Evolutionary conservation across 2,888 invertebrate genomes (phyloP).

Genomic region (Synanthedon tipuliformis): DNA sequence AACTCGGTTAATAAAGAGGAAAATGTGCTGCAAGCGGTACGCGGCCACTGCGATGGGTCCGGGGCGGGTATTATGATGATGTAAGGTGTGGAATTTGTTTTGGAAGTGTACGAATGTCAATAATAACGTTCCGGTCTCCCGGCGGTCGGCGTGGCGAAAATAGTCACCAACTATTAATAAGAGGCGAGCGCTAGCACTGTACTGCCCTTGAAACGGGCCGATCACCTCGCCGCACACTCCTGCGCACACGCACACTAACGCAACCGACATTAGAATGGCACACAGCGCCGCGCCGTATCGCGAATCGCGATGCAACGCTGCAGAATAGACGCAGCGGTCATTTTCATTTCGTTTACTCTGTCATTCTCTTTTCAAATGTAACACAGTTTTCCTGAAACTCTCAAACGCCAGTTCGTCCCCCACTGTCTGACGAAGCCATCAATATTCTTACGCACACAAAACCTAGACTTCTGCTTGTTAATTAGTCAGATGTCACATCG

Average conservation of each 20-base stretch:
- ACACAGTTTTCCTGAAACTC: background rate
- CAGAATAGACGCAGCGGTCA: slow-evolving; percentile 48
- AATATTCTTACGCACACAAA: slow-evolving; percentile 24
- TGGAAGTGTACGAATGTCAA: slow-evolving; percentile 64
- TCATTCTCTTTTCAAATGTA: slow-evolving; percentile 44
- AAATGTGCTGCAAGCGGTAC: background rate
- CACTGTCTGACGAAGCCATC: slow-evolving; percentile 24
- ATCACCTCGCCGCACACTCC: slow-evolving; percentile 57
- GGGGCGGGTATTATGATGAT: slow-evolving; percentile 25
- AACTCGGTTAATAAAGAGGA: background rate
- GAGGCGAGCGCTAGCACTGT: slow-evolving; percentile 60
- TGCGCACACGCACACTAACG: slow-evolving; percentile 15
- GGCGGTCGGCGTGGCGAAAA: slow-evolving; percentile 57
- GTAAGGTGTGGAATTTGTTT: slow-evolving; percentile 37
- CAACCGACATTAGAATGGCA: slow-evolving; percentile 17
- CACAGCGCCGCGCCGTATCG: slow-evolving; percentile 15
- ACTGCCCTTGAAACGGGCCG: slow-evolving; percentile 67
- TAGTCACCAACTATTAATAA: slow-evolving; percentile 68
- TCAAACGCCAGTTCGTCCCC: slow-evolving; percentile 10
- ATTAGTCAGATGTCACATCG: slow-evolving; percentile 3
- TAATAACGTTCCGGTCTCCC: slow-evolving; percentile 63
- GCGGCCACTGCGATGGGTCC: background rate
- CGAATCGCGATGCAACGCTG: slow-evolving; percentile 47
- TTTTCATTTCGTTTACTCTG: slow-evolving; percentile 38
- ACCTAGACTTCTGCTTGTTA: slow-evolving; percentile 31